Conservation (phyloP, 2,797 vertebrate genomes). For the Perodicticus potto region DNA sequence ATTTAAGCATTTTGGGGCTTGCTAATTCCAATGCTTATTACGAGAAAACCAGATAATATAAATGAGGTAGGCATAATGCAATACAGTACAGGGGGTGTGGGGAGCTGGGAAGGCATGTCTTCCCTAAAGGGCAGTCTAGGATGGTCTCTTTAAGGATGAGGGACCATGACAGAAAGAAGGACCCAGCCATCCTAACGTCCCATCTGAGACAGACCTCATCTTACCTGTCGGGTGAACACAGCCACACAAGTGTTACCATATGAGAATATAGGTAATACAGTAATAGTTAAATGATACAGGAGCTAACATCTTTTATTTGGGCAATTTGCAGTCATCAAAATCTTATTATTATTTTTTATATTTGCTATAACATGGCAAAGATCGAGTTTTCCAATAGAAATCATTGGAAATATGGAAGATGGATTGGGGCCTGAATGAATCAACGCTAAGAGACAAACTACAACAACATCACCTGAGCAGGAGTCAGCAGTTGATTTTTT, state of each 20-base stretch:
- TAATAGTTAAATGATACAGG: not conserved
- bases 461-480: not conserved
- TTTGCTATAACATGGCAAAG: not conserved
- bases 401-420: not conserved
- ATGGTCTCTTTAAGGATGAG: not conserved
- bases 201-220: not conserved
- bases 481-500: not conserved
- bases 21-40: not conserved
- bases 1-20: not conserved
- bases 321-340: not conserved
- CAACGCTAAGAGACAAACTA: not conserved
- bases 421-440: not conserved
- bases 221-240: not conserved
- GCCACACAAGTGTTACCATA: not conserved
- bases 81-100: fast-evolving
- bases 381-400: not conserved
- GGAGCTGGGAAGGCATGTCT: fast-evolving
- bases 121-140: not conserved
- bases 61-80: fast-evolving
- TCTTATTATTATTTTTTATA: not conserved
- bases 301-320: not conserved
- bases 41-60: not conserved
- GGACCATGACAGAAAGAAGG: not conserved
- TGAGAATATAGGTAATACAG: not conserved
- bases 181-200: not conserved